Conservation (phyloP, 2,888 invertebrate genomes). For the Hipparchia semele region DNA sequence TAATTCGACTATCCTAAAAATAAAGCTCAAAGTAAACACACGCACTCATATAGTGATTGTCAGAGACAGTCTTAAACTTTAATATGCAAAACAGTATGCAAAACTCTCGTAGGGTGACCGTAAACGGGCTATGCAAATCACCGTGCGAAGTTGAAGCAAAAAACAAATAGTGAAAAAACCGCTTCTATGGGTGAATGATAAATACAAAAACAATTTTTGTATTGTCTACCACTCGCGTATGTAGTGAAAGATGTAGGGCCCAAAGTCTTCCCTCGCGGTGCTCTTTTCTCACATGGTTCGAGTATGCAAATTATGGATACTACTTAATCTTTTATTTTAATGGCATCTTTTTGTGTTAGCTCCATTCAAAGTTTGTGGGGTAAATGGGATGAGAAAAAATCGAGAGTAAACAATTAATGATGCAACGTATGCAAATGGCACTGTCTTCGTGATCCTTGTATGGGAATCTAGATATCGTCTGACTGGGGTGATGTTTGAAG, state of each 20-base stretch:
- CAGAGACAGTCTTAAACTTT: slow-evolving; percentile 66
- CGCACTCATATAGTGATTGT: slow-evolving; percentile 48
- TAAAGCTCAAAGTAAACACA: slow-evolving; percentile 76
- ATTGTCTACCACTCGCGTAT: slow-evolving; percentile 67
- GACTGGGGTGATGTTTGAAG: slow-evolving; percentile 33
- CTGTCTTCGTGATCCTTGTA: slow-evolving; percentile 55
- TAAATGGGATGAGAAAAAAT: slow-evolving; percentile 57
- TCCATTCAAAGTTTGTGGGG: slow-evolving; percentile 67
- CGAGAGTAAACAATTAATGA: slow-evolving; percentile 72
- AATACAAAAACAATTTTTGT: slow-evolving; percentile 76
- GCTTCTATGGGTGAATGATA: slow-evolving; percentile 74
- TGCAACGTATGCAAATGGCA: slow-evolving; percentile 72
- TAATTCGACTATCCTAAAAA: slow-evolving; percentile 72
- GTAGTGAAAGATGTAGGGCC: slow-evolving; percentile 63
- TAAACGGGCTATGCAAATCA: slow-evolving; percentile 79
- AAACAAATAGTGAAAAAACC: slow-evolving; percentile 78
- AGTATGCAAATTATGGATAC: slow-evolving; percentile 75
- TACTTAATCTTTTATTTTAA: slow-evolving; percentile 82
- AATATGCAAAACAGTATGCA: slow-evolving; percentile 75
- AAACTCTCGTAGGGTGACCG: slow-evolving; percentile 59
- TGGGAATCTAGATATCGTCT: slow-evolving; percentile 57
- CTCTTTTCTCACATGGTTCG: slow-evolving; percentile 70
- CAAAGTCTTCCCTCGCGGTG: slow-evolving; percentile 60
- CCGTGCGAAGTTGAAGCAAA: slow-evolving; percentile 78
- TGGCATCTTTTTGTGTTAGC: slow-evolving; percentile 77